These are phyloP conservation scores for Siderastrea siderea DNA, from an alignment of 92 coral and sea anemone genomes.

Conservation along the genomic window DNA sequence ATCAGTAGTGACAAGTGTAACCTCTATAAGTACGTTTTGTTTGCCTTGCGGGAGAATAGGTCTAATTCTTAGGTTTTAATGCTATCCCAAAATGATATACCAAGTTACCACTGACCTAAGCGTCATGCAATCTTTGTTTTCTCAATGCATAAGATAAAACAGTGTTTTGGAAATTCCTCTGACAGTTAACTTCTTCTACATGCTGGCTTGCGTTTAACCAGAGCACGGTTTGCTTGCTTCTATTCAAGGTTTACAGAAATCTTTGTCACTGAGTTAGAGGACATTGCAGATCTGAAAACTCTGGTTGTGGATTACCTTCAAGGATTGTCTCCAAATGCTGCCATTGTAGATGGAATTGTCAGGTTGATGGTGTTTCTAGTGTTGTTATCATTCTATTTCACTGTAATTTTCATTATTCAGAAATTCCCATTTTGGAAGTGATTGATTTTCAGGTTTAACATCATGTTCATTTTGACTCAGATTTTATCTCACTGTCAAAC, in stretches of 20 bases:
- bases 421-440: too few relatives aligned
- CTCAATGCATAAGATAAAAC: too few relatives aligned
- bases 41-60: too few relatives aligned
- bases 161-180: too few relatives aligned
- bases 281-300: constrained; percentile 84
- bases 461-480: constrained; percentile 14
- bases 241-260: constrained; percentile 91
- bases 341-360: constrained; percentile 94
- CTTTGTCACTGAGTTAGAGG: constrained; percentile 91
- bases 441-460: neutral
- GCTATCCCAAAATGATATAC: too few relatives aligned
- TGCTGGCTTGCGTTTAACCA: too few relatives aligned
- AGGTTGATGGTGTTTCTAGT: constrained; percentile 56
- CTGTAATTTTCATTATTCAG: neutral
- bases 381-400: neutral
- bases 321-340: constrained; percentile 90
- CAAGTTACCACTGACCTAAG: too few relatives aligned
- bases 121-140: too few relatives aligned
- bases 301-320: constrained; percentile 90
- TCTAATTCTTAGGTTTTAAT: too few relatives aligned
- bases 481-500: constrained; percentile 85
- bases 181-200: too few relatives aligned
- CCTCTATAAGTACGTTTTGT: too few relatives aligned
- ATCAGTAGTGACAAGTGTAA: too few relatives aligned
- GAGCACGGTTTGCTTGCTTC: neutral